phyloP scores from a whole-genome alignment of 2,797 vertebrate species.

The Sphenopsis melanotis region DNA sequence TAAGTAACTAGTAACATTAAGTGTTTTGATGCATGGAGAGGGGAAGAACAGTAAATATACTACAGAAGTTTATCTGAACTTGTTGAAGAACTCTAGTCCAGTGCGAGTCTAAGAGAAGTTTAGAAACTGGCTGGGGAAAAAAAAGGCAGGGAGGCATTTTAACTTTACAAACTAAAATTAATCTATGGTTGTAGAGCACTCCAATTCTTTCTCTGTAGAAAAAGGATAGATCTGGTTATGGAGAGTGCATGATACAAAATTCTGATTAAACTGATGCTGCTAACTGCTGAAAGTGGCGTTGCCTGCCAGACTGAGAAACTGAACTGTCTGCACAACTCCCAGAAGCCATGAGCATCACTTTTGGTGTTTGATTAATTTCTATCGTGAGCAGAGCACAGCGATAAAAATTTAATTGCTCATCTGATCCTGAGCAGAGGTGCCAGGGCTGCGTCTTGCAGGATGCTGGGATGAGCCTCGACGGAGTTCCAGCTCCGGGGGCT shows the following conservation, averaged over 20 bases:
- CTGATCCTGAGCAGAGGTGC: not conserved
- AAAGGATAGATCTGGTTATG: not conserved
- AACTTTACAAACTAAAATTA: not conserved
- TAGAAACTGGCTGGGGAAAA: accelerated
- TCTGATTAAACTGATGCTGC: not conserved
- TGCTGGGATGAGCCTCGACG: not conserved
- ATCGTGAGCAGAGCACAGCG: not conserved
- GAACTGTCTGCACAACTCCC: not conserved
- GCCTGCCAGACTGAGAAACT: not conserved
- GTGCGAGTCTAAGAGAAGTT: not conserved
- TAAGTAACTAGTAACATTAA: not conserved
- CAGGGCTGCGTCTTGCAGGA: not conserved
- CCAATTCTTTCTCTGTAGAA: not conserved
- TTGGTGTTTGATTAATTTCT: not conserved
- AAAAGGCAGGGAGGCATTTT: accelerated
- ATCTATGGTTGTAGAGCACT: not conserved
- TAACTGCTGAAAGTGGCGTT: not conserved
- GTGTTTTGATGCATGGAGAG: not conserved
- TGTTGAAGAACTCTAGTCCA: not conserved
- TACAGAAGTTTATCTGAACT: not conserved
- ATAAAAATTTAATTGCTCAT: not conserved
- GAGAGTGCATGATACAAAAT: not conserved
- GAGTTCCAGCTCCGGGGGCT: accelerated
- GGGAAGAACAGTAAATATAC: not conserved
- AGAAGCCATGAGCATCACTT: not conserved